Evolutionary conservation across 2,797 vertebrate species (phyloP), one percentile per base, ranked within the genome.

Genomic region (Argentina silus): DNA sequence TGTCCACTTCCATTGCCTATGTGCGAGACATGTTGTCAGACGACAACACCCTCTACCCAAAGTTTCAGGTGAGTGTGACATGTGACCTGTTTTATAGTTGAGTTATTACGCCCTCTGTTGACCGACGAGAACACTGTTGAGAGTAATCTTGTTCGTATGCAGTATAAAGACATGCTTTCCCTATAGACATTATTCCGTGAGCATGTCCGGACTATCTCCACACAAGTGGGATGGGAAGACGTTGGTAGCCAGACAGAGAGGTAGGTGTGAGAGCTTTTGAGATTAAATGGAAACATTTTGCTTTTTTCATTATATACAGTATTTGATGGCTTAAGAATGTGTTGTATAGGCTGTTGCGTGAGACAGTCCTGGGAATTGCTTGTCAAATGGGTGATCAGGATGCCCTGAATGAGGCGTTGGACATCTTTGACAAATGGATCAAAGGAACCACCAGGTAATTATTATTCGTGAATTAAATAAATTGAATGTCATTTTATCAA

Each of bases 1-100:
- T 88, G 70, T 80, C 94, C 50, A 88, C 94, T 53, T 93, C 96
- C 0, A 89, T 97, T 15, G 84, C 94, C 19, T 98, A 99, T 53
- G 85, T 99, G 0, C 83, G 89, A 69, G 77, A 93, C 79, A 99
- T 99, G 98, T 80, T 99, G 66, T 88, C 94, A 74, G 89, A 91
- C 71, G 91, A 96, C 48, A 1, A 5, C 9, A 27, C 1, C 0
- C 53, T 98, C 68, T 97, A 98, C 75, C 81, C 83, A 9, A 66
- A 0, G 60, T 96, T 99, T 76, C 93, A 99, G 95, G 97, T 98
- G 78, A 90, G 70, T 2, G 12, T 15, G n/a, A 8, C 8, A 3
- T 17, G 15, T 64, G 56, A 50, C 8, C 9, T 9, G 10, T 63
- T 17, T 63, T 15, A 43, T 3, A 15, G 14, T n/a, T 10, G 61